Base-by-base conservation (phyloP, 1,140 invertebrate species). In the Drosophila nikananu region DNA sequence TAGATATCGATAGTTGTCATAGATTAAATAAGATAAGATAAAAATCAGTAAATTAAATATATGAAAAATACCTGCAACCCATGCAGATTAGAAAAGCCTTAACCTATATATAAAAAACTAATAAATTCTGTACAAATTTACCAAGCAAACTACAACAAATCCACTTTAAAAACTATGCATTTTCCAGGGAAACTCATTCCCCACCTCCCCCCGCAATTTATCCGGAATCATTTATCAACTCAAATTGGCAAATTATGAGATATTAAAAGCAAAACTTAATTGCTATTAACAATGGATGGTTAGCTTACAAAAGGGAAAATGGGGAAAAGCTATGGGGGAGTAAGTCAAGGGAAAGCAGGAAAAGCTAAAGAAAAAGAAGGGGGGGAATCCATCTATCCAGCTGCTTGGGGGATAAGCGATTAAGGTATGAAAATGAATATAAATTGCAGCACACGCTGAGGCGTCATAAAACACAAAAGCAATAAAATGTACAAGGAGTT, bases 391-490 rank as follows among this genome's bases (percentile, higher is more conserved):
- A 59, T 65, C 62, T 39, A 59, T 65, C 62, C 62, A 60, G 54
- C 35, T 51, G 65, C 44, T 39, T 35, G 65, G 58, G 65, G 64
- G 65, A 70, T 70, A 70, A 70, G 42, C 68, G 64, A 70, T 70
- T 57, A 58, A 72, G 68, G 68, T 72, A 72, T 58, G 76, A 65
- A 44, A 83, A 83, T 83, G 65, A 76, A 77, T 71, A 83, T 83
- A 83, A 77, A 83, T 80, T 83, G 81, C 79, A 64, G 77, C 81
- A 83, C 83, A 71, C 66, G 71, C 68, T 57, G 61, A 80, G 81
- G 81, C 71, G 71, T 71, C 81, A 80, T 83, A 80, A 83, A 80
- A 61, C 81, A 83, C 81, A 80, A 74, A 68, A 75, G 80, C 74
- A 81, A 77, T 72, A 72, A 72, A 72, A 72, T 49, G 64, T 72